A percentile compares a stretch with the other conserved stretches of the same genome.
These are phyloP conservation scores for Rhodinocichla rosea DNA, from an alignment of 2,113 vertebrate species.

Conservation along the genomic window DNA sequence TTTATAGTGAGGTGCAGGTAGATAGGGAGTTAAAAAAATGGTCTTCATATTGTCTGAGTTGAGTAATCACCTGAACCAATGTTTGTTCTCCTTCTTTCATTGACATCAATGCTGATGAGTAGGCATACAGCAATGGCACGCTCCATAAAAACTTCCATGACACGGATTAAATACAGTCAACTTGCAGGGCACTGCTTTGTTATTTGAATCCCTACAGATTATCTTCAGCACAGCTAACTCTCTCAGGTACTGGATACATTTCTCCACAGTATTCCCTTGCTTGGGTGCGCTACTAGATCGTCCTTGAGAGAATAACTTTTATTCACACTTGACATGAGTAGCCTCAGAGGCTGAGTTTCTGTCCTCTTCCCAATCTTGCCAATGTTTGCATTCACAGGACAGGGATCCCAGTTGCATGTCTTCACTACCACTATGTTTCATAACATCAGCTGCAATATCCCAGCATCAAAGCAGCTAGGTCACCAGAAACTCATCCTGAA, in stretches of 20 bases:
- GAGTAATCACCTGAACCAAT: no score
- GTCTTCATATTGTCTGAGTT: no score
- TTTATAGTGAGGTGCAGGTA: no score
- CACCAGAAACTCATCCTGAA: no score
- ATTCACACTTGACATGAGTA: not conserved
- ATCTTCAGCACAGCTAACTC: not conserved
- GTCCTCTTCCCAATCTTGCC: not conserved
- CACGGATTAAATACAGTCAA: not conserved
- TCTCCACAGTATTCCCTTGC: not conserved
- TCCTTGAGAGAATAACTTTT: not conserved
- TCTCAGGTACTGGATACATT: not conserved
- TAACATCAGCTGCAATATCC: not conserved
- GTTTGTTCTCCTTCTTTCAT: no score
- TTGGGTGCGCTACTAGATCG: not conserved
- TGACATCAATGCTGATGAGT: no score
- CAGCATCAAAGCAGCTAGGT: no score
- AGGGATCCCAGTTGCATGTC: not conserved
- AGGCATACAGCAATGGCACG: not conserved
- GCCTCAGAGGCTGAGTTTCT: not conserved
- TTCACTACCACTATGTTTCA: not conserved
- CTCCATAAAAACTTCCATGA: not conserved
- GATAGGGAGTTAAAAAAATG: no score
- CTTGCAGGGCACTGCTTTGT: not conserved
- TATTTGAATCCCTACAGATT: not conserved
- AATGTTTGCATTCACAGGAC: not conserved